Base-by-base conservation (phyloP, 2,888 invertebrate species). In the Tricholauxania praeusta region DNA sequence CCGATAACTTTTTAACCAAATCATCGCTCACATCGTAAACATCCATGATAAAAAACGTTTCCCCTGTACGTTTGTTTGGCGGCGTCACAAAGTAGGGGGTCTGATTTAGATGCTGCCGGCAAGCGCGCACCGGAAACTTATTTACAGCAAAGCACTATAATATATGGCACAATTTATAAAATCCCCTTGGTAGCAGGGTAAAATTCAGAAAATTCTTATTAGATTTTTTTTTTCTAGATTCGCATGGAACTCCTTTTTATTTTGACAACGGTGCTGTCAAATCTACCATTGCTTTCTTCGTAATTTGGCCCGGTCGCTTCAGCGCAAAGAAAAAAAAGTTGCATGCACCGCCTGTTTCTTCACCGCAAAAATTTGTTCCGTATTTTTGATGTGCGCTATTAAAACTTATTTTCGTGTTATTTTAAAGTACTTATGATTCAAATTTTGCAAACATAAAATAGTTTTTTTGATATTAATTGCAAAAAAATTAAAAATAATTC, bases 21-120 rank as follows among this genome's bases (percentile, higher is more conserved):
- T 86, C 86, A 65, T 87, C 87, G 78, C 85, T 84, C 47, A 87
- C 80, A 78, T 87, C 86, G 77, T 86, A 87, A 63, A 87, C 83
- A 79, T 87, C 87, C 85, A 86, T 87, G 64, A 12, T 63, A 12
- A 28, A 28, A 28, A 28, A 14, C 5, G 7, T 8, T 8, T 62
- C 49, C 15, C 12, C 14, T 63, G 10, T 63, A 19, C 47, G 48
- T 47, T 19, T 39, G 39, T 39, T 57, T 57, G 3, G 7, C 17
- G 7, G 48, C 57, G n/a, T 12, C 15, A 15, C 51, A 15, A 15
- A 49, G 49, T 22, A 19, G 65, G 57, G 57, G 57, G 57, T 28
- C 57, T 57, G 65, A 22, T 15, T 15, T 14, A 5, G 22, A 17
- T 52, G 51, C n/a, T 52, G 47, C 55, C 10, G 39, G 7, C 2